Percentiles rank a stretch among this genome's conserved stretches.
These are phyloP conservation scores for Atta cephalotes DNA, from an alignment of 1,140 invertebrate genomes.

Conservation along the genomic window DNA sequence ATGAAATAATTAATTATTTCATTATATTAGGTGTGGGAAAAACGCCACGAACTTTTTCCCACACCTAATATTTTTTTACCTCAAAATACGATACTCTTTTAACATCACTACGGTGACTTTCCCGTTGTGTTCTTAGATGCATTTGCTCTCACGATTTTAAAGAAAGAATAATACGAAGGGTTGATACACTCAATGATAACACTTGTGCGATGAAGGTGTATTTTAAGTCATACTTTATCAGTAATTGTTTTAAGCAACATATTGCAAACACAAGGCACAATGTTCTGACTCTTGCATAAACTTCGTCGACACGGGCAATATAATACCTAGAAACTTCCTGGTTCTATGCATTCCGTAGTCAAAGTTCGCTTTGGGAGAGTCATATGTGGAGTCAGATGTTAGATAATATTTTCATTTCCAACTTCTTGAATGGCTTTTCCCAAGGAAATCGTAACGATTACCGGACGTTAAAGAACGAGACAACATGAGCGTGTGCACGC, in stretches of 20 bases:
- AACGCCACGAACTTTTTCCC: too few relatives aligned
- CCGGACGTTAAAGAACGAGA: constrained; percentile 7
- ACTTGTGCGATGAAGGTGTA: not conserved
- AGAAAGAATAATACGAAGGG: not conserved
- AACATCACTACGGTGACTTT: too few relatives aligned
- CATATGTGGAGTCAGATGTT: constrained; percentile 16
- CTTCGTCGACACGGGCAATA: constrained; percentile 56
- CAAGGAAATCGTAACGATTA: constrained; percentile 40
- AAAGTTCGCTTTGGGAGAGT: constrained; percentile 19
- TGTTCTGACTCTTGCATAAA: constrained; percentile 57
- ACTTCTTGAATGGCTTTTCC: not conserved
- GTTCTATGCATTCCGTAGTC: constrained; percentile 31
- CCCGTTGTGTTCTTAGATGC: not conserved
- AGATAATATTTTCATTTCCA: constrained; percentile 60
- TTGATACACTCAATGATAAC: constrained; percentile 14
- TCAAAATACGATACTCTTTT: too few relatives aligned
- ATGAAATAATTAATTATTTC: too few relatives aligned
- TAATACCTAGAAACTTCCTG: constrained; percentile 58
- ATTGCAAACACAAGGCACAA: constrained; percentile 30
- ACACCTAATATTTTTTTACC: too few relatives aligned
- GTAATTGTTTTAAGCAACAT: constrained; percentile 46
- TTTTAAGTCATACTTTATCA: constrained; percentile 55
- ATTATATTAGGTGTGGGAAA: too few relatives aligned
- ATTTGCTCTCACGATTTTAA: not conserved
- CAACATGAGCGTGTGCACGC: constrained; percentile 7